phyloP scores from a whole-genome alignment of 2,888 invertebrate genomes.

The Agapetus fuscipes region DNA sequence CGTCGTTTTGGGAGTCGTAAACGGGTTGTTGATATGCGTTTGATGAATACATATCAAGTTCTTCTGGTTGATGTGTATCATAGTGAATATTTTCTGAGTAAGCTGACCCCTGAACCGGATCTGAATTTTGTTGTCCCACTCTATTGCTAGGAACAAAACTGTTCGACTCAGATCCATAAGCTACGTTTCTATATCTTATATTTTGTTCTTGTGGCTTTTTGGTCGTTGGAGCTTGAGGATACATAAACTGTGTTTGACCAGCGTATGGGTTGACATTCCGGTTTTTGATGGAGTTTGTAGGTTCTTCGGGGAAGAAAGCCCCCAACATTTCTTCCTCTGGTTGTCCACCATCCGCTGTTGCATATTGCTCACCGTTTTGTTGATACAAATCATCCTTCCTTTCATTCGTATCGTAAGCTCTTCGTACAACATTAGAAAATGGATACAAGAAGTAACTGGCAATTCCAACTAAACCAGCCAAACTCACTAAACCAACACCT shows the following conservation, averaged over 20 bases:
- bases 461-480: conserved; percentile 63
- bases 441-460: conserved; percentile 72
- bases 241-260: conserved; percentile 32
- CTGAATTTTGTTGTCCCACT: conserved; percentile 38
- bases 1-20: conserved; percentile 14
- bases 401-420: conserved; percentile 54
- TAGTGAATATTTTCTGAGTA: conserved; percentile 38
- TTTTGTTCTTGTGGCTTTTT: conserved; percentile 37
- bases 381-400: conserved; percentile 55
- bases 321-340: conserved; percentile 70
- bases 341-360: conserved; percentile 54
- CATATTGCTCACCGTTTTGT: conserved; percentile 59
- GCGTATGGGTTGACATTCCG: conserved; percentile 36
- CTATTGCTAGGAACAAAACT: conserved; percentile 36
- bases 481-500: conserved; percentile 64
- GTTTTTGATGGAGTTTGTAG: conserved; percentile 34
- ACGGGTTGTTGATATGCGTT: conserved; percentile 16
- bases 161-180: conserved; percentile 32
- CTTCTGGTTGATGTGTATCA: conserved; percentile 25
- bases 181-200: conserved; percentile 38
- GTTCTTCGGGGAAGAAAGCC: conserved; percentile 64
- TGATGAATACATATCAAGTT: conserved; percentile 10
- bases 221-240: conserved; percentile 28
- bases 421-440: conserved; percentile 54
- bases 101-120: conserved; percentile 40